A percentile compares a stretch with the other conserved stretches of the same genome.
Conservation (phyloP, 2,888 invertebrate species). For the Cacoxenus indagator region DNA sequence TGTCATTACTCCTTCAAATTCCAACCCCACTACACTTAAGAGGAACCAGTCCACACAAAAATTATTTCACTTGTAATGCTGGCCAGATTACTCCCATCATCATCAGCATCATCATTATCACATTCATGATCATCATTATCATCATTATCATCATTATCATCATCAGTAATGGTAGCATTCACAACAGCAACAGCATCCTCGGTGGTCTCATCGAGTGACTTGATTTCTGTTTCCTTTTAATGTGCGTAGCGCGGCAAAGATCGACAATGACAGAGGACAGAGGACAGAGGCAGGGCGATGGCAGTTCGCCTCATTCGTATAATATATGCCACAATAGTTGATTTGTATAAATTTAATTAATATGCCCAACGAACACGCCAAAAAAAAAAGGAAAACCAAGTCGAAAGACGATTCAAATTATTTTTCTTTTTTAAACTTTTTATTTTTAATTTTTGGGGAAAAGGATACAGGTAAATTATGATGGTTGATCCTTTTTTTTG, state of each 20-base stretch:
- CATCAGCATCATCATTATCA: not conserved
- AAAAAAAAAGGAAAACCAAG: not conserved
- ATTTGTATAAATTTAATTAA: constrained; percentile 35
- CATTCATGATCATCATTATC: not conserved
- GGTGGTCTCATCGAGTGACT: constrained; percentile 62
- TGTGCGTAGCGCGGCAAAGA: constrained; percentile 40
- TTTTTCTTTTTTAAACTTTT: not conserved
- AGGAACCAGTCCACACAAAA: no score
- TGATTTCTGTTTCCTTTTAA: constrained; percentile 64
- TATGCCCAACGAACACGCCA: constrained; percentile 18
- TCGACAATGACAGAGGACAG: constrained; percentile 30
- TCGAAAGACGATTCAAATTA: not conserved
- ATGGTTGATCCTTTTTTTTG: constrained; percentile 40
- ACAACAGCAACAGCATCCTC: constrained; percentile 46
- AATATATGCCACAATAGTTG: constrained; percentile 15
- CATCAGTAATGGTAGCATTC: constrained; percentile 21
- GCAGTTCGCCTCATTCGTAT: not conserved
- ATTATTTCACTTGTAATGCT: no score
- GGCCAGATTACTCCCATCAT: no score
- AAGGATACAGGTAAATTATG: constrained; percentile 59
- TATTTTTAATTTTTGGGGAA: not conserved
- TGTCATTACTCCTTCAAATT: no score
- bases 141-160: not conserved
- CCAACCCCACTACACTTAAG: no score
- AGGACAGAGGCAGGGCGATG: not conserved